Evolutionary conservation across 53 echinoderm and acorn worm species (phyloP), one percentile per base, ranked within the genome.

Genomic region (Antedon mediterranea): DNA sequence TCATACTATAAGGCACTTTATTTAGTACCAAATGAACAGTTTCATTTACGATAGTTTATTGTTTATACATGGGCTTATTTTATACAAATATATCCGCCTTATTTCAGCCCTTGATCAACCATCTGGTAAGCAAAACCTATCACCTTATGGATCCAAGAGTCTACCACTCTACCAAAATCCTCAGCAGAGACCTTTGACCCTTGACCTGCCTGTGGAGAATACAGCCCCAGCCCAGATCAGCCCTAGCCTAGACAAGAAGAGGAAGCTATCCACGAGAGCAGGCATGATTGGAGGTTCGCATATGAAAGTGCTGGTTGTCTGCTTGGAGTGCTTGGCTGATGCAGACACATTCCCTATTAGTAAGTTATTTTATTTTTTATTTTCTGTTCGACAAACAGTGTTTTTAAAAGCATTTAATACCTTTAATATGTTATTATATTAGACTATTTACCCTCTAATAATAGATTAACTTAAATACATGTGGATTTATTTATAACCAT

Each of bases 281-380:
- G 89, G 86, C 13, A 78, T 79, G 31, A 74, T 82, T 9, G 71
- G 78, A 9, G 85, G 90, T 8, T 92, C 92, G 0, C 92, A 97
- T 57, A 90, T 91, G 79, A 92, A 92, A 79, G 89, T 97, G 20
- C 72, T 97, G 13, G 92, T 97, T 28, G 97, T 92, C 11, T 97
- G 97, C 92, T 77, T 97, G 81, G 97, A 97, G 85, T 89, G 88
- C 79, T 97, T 91, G 88, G 97, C 92, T 33, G 97, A 97, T 73
- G 89, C 85, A n/a, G 86, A 90, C 43, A 82, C 86, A 27, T 97
- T 97, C 31, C 97, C 97, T 3, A 57, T 97, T 23, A 80, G 97
- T 97, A 76, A 88, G 89, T 76, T 4, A 30, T 11, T 37, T 37
- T 37, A 11, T n/a, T n/a, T n/a, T n/a, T n/a, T n/a, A n/a, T n/a